A percentile compares a stretch with the other conserved stretches of the same genome.
These are phyloP conservation scores for Tiaroga cobitis DNA, from an alignment of 2,797 vertebrate species.

Conservation along the genomic window DNA sequence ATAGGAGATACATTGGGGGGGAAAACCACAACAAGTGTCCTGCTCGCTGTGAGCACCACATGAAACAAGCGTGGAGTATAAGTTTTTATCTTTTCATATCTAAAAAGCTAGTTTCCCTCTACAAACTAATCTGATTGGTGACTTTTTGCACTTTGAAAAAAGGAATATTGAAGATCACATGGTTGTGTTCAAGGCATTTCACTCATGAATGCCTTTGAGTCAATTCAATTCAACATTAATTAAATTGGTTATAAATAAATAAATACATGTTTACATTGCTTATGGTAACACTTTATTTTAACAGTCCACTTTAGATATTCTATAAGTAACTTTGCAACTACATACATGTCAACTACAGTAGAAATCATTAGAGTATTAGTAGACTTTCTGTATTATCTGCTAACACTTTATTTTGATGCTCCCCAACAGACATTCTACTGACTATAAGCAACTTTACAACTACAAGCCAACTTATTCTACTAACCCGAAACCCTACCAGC, in stretches of 20 bases:
- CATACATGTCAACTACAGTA: background rate
- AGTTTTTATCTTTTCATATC: background rate
- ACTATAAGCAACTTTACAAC: background rate
- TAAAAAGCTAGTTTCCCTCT: background rate
- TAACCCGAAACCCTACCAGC: background rate
- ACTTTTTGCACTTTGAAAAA: background rate
- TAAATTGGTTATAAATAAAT: background rate
- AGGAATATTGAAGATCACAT: background rate
- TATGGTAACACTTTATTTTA: background rate
- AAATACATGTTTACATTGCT: background rate
- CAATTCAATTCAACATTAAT: background rate
- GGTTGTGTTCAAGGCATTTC: background rate
- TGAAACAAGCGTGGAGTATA: background rate
- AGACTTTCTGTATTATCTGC: background rate
- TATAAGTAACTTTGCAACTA: background rate
- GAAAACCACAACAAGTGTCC: background rate
- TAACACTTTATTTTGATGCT: background rate
- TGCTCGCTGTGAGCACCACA: background rate
- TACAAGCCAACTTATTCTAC: background rate
- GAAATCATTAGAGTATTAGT: background rate
- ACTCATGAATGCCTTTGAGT: background rate
- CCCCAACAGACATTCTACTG: background rate
- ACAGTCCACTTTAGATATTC: background rate
- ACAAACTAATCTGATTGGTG: background rate
- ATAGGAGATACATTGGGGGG: no score